Percentiles rank a stretch among this genome's conserved stretches.
phyloP scores from a whole-genome alignment of 2,797 vertebrate genomes.

The Scarus forsteni region DNA sequence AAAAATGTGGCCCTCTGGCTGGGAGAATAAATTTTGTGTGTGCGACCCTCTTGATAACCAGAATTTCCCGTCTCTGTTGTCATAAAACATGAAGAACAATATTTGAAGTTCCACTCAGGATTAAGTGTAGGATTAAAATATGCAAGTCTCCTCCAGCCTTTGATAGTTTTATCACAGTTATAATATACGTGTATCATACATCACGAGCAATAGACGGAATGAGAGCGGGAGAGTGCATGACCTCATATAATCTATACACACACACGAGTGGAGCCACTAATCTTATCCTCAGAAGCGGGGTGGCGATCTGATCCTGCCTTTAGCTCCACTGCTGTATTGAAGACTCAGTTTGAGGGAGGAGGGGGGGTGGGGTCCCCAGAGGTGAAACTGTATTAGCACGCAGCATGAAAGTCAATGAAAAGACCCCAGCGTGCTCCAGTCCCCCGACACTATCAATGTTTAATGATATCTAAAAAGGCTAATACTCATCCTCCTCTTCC shows the following conservation, averaged over 20 bases:
- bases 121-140: slow-evolving; percentile 38
- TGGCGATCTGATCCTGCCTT: slow-evolving; percentile 67
- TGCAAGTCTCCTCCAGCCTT: slow-evolving; percentile 15
- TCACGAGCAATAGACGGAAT: slow-evolving; percentile 14
- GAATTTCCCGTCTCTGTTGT: too few species aligned
- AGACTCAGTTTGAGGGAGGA: slow-evolving; percentile 4
- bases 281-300: slow-evolving; percentile 64
- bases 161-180: slow-evolving; percentile 40
- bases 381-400: slow-evolving; percentile 79
- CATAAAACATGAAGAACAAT: not conserved
- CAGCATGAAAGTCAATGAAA: slow-evolving; percentile 78
- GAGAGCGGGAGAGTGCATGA: slow-evolving; percentile 25
- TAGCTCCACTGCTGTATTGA: slow-evolving; percentile 32
- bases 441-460: slow-evolving; percentile 82
- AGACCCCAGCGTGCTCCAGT: slow-evolving; percentile 68
- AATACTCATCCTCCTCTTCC: slow-evolving; percentile 58
- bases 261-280: slow-evolving; percentile 40
- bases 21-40: too few species aligned
- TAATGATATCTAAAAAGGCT: slow-evolving; percentile 84
- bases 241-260: slow-evolving; percentile 42
- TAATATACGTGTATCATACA: slow-evolving; percentile 17
- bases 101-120: slow-evolving; percentile 26
- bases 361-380: slow-evolving; percentile 63
- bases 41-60: too few species aligned
- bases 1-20: too few species aligned